Conservation (phyloP, 1,140 invertebrate genomes). For the Neuroterus valhalla region DNA sequence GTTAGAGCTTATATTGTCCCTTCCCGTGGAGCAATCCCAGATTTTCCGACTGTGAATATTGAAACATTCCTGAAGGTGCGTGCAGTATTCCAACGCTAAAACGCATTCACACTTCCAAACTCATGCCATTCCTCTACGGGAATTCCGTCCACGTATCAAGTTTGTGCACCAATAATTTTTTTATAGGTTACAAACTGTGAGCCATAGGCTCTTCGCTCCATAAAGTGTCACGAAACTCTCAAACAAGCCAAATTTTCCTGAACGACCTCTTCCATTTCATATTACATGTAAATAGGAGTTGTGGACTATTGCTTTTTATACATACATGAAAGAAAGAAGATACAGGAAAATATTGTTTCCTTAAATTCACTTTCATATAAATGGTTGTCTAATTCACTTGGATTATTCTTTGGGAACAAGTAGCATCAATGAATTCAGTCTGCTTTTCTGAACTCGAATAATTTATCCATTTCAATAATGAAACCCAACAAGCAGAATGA, state of each 20-base stretch:
- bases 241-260: background rate
- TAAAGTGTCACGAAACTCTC: background rate
- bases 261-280: background rate
- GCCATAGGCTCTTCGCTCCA: background rate
- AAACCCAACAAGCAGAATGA: no score
- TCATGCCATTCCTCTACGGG: background rate
- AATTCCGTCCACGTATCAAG: conserved; percentile 9
- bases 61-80: conserved; percentile 8
- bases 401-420: no score
- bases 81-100: conserved; percentile 17
- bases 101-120: background rate
- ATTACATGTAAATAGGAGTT: background rate
- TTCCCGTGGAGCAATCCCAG: conserved; percentile 16
- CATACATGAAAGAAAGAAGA: no score
- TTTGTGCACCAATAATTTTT: conserved; percentile 20
- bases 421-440: no score
- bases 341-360: no score
- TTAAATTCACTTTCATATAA: no score
- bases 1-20: conserved; percentile 13
- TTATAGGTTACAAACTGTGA: conserved; percentile 17
- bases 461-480: no score
- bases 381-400: no score
- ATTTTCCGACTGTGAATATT: conserved; percentile 15
- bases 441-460: no score
- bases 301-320: no score